Evolutionary conservation across 2,888 invertebrate genomes (phyloP).

Genomic region (Drosophila neoperkinsi): DNA sequence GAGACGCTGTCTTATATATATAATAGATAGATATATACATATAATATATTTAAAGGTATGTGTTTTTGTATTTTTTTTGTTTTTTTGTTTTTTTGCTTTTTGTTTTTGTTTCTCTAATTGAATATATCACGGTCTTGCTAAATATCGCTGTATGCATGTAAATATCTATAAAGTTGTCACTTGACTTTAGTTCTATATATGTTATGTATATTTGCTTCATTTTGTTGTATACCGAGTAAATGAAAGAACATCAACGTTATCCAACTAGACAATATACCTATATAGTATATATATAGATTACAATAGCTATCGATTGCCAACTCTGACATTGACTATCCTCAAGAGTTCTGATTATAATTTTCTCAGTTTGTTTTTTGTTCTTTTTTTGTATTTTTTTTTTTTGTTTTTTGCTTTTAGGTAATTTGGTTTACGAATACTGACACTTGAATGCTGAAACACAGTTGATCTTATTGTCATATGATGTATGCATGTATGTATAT

Average conservation of each 20-base stretch:
- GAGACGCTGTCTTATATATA: slow-evolving; percentile 66
- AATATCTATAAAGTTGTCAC: slow-evolving; percentile 72
- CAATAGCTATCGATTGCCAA: slow-evolving; percentile 59
- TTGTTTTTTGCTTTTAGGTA: slow-evolving; percentile 59
- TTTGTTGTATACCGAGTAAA: slow-evolving; percentile 44
- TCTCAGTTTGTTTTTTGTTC: slow-evolving; percentile 10
- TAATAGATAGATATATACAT: slow-evolving; percentile 66
- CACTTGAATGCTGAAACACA: slow-evolving; percentile 82
- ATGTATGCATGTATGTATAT: slow-evolving; percentile 62
- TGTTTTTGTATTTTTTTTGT: slow-evolving; percentile 28
- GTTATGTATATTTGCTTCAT: slow-evolving; percentile 39
- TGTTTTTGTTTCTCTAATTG: slow-evolving; percentile 59
- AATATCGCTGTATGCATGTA: slow-evolving; percentile 75
- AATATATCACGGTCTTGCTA: slow-evolving; percentile 81
- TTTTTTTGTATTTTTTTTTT: neutral
- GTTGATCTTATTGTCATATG: slow-evolving; percentile 83
- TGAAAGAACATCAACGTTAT: slow-evolving; percentile 63
- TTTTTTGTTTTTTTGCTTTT: slow-evolving; percentile 20
- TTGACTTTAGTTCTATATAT: slow-evolving; percentile 53
- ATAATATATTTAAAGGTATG: slow-evolving; percentile 56
- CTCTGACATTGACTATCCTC: slow-evolving; percentile 31
- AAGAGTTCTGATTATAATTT: slow-evolving; percentile 41
- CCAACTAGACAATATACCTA: slow-evolving; percentile 54
- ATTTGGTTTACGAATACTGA: slow-evolving; percentile 80
- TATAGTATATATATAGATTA: slow-evolving; percentile 43